Percentiles rank a stretch among this genome's conserved stretches.
Evolutionary conservation across 2,888 invertebrate species (phyloP).

Genomic region (Sinodicranocentrus sp.): DNA sequence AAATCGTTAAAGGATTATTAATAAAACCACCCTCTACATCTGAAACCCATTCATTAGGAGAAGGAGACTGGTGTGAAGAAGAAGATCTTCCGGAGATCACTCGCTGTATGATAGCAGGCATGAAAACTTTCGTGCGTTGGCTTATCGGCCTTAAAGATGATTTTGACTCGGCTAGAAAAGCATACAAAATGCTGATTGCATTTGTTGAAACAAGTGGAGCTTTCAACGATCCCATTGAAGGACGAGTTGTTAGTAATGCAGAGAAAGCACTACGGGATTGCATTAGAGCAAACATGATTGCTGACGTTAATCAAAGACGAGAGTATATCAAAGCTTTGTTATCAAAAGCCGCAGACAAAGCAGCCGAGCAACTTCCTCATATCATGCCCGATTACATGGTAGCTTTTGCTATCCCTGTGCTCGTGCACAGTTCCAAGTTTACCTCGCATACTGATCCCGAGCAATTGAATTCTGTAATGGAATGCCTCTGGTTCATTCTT

Average conservation of each 20-base stretch:
- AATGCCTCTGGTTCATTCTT: conserved; percentile 95
- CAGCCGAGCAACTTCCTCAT: conserved; percentile 88
- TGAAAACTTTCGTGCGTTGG: conserved; percentile 98
- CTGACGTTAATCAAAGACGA: conserved; percentile 91
- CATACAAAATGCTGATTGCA: conserved; percentile 95
- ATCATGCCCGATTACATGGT: conserved; percentile 98
- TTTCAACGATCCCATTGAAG: conserved; percentile 85
- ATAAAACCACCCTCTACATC: conserved; percentile 80
- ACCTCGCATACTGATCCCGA: conserved; percentile 87
- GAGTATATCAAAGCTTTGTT: conserved; percentile 92
- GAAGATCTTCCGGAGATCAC: conserved; percentile 94
- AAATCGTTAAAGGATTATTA: conserved; percentile 96
- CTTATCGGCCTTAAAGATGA: conserved; percentile 93
- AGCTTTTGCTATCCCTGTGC: conserved; percentile 96
- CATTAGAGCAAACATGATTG: conserved; percentile 89
- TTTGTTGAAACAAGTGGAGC: conserved; percentile 96
- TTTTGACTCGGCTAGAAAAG: conserved; percentile 92
- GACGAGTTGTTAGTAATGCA: conserved; percentile 91
- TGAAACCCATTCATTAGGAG: conserved; percentile 81
- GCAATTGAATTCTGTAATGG: conserved; percentile 83
- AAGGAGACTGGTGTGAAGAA: conserved; percentile 88
- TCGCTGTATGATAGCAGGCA: conserved; percentile 93
- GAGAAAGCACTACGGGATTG: conserved; percentile 88
- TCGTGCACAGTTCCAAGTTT: conserved; percentile 95
- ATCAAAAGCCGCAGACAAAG: conserved; percentile 85